Conservation (phyloP, 2,797 vertebrate genomes). For the Agapornis canus region DNA sequence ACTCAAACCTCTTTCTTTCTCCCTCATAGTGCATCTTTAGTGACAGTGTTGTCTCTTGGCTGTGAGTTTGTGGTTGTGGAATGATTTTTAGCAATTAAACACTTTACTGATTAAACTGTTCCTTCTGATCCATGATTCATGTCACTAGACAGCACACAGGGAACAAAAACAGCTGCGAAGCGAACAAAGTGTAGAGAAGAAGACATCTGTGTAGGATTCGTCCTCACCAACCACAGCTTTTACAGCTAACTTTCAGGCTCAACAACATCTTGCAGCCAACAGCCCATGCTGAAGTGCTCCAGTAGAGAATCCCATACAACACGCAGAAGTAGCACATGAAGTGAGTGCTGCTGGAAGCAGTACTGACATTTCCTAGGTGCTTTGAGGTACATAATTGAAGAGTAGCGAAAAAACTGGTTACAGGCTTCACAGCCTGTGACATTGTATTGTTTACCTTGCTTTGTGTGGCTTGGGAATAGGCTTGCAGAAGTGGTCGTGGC, state of each 20-base stretch:
- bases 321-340: not conserved
- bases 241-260: not conserved
- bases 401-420: not conserved
- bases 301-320: not conserved
- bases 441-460: not conserved
- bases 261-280: not conserved
- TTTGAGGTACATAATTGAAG: not conserved
- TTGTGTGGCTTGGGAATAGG: not conserved
- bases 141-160: not conserved
- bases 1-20: not conserved
- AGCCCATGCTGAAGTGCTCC: not conserved
- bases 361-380: accelerated
- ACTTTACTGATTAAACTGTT: conserved; percentile 41
- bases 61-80: not conserved
- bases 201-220: not conserved
- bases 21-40: not conserved
- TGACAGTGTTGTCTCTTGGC: not conserved
- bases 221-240: not conserved
- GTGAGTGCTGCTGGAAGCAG: not conserved
- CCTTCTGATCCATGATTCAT: conserved; percentile 25
- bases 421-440: not conserved
- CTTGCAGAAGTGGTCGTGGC: not conserved
- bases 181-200: not conserved
- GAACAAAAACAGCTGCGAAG: not conserved
- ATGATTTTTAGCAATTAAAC: conserved; percentile 54